phyloP scores from a whole-genome alignment of 2,888 invertebrate genomes.

The Cotesia congregata region DNA sequence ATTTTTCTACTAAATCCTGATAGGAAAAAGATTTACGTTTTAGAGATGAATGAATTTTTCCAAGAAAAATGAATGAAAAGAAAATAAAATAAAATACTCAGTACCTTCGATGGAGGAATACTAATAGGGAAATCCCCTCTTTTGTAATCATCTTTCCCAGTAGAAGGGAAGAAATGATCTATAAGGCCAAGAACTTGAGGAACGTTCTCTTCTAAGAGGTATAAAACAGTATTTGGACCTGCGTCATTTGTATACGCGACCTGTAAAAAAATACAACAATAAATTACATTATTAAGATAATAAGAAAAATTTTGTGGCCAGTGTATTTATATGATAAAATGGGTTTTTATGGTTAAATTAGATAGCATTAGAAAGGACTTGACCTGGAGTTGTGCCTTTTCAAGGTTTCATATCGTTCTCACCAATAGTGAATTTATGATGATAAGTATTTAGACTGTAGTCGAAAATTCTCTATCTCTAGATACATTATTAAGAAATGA shows the following conservation, averaged over 20 bases:
- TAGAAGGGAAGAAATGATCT: conserved; percentile 80
- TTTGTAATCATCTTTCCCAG: conserved; percentile 70
- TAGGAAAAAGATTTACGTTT: not conserved
- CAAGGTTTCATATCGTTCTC: too few relatives aligned
- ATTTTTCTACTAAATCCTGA: conserved; percentile 57
- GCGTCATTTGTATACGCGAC: conserved; percentile 99
- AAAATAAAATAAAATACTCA: not conserved
- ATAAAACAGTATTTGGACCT: conserved; percentile 96
- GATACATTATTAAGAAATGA: too few relatives aligned
- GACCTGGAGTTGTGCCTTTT: too few relatives aligned
- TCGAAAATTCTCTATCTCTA: too few relatives aligned
- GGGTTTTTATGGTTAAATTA: too few relatives aligned
- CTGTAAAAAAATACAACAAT: conserved; percentile 61
- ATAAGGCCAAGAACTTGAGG: conserved; percentile 78
- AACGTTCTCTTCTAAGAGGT: conserved; percentile 83
- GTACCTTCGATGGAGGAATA: conserved; percentile 60
- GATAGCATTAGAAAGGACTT: too few relatives aligned
- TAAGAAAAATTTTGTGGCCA: too few relatives aligned
- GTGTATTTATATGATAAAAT: too few relatives aligned
- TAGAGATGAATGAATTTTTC: too few relatives aligned
- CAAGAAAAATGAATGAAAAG: not conserved
- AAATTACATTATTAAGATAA: too few relatives aligned
- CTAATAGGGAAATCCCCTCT: conserved; percentile 73
- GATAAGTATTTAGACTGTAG: too few relatives aligned
- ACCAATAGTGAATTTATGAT: too few relatives aligned